Conservation (phyloP, 2,888 invertebrate species). For the Napeogenes sylphis region DNA sequence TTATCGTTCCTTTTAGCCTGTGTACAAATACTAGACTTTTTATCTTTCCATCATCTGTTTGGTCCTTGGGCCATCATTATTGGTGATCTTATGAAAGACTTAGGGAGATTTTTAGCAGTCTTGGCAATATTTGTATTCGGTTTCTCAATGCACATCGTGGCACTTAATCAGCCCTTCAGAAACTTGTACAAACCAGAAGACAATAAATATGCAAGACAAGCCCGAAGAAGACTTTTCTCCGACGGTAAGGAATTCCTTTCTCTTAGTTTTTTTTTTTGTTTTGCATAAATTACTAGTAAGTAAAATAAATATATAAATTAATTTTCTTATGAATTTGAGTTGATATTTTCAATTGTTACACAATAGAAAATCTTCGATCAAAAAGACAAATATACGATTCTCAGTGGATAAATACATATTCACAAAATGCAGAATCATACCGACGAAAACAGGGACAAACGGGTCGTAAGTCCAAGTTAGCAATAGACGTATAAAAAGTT, state of each 20-base stretch:
- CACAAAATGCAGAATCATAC: conserved; percentile 65
- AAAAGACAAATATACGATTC: conserved; percentile 66
- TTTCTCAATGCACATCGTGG: conserved; percentile 97
- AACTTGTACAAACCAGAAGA: conserved; percentile 81
- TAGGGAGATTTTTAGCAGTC: conserved; percentile 97
- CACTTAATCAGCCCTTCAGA: conserved; percentile 95
- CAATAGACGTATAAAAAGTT: conserved; percentile 38
- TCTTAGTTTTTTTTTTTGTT: conserved; percentile 9
- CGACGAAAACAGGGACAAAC: conserved; percentile 80
- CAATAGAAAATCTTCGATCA: conserved; percentile 61
- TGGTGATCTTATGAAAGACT: conserved; percentile 94
- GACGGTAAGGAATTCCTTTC: conserved; percentile 81
- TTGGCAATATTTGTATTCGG: conserved; percentile 98
- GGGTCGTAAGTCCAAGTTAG: conserved; percentile 79
- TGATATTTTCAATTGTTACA: conserved; percentile 17
- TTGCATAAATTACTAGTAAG: neutral
- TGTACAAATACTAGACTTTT: conserved; percentile 97
- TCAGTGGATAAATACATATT: conserved; percentile 55
- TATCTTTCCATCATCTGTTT: conserved; percentile 99
- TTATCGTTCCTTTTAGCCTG: conserved; percentile 96
- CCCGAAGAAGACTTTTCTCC: conserved; percentile 78
- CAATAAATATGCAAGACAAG: conserved; percentile 75
- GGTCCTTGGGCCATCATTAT: conserved; percentile 99
- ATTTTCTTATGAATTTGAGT: conserved; percentile 3
- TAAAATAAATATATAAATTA: neutral